Base-by-base conservation (phyloP, 2,888 invertebrate species). In the Euproctis similis region DNA sequence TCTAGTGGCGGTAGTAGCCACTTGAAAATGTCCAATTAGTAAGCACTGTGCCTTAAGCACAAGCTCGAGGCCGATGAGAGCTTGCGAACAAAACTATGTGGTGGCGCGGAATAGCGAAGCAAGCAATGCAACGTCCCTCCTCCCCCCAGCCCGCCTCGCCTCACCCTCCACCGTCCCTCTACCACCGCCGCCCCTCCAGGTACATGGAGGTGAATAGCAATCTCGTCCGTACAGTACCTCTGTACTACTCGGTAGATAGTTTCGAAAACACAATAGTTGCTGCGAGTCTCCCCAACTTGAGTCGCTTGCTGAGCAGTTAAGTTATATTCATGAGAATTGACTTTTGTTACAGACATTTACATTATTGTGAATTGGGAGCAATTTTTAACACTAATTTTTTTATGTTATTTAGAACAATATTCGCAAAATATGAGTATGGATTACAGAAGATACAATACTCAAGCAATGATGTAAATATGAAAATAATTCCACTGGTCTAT, bases 31-130 rank as follows among this genome's bases (percentile, higher is more conserved):
- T 67, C 68, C 71, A 73, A 76, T 74, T 75, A 75, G 63, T 44
- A 54, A 47, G 53, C 43, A 41, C 64, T 66, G 53, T 32, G 65
- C 72, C 76, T 76, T 77, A 72, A 76, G 58, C 53, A 53, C 46
- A 44, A 56, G 67, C 68, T 67, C 49, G 59, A 67, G 62, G 59
- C 63, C 64, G 69, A 59, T 58, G 67, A 67, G 70, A 67, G 74
- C 60, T 68, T 64, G 73, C 62, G 76, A 74, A 75, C 76, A 74
- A 73, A 75, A 74, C 75, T 76, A 70, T 72, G 74, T 60, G 74
- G 75, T 62, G 68, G 68, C 51, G 56, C 53, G 59, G 59, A 63
- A 68, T 67, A 67, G 66, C 64, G 59, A 48, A 63, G 66, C 60
- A 66, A 68, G 67, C 66, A 58, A 59, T 59, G 61, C 64, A 56